Percentiles rank a stretch among this genome's conserved stretches.
phyloP scores from a whole-genome alignment of 2,888 invertebrate species.

The Meiosimyza platycephala region DNA sequence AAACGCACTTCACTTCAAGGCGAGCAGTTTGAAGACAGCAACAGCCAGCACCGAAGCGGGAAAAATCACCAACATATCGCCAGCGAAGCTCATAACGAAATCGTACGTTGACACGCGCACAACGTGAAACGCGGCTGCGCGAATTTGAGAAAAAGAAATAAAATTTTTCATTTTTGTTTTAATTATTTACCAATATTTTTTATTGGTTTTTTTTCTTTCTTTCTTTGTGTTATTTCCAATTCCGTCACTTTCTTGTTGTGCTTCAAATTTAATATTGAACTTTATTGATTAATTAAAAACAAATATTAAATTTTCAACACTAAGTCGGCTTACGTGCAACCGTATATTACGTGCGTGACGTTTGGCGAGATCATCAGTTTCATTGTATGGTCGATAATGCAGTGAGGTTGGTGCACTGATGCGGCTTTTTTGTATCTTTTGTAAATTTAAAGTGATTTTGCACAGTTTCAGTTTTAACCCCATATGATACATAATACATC shows the following conservation, averaged over 20 bases:
- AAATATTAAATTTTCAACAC: too few relatives aligned
- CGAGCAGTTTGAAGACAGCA: conserved; percentile 27
- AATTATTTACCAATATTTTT: not conserved
- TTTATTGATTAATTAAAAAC: too few relatives aligned
- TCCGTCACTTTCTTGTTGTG: too few relatives aligned
- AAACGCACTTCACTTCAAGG: conserved; percentile 27
- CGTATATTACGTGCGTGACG: too few relatives aligned
- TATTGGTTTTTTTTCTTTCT: not conserved
- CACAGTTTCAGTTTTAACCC: not conserved
- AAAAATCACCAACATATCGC: conserved; percentile 48
- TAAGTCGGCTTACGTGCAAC: too few relatives aligned
- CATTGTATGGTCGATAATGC: too few relatives aligned
- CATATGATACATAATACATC: not conserved
- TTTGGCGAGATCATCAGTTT: too few relatives aligned
- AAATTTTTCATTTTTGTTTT: not conserved
- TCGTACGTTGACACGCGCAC: conserved; percentile 58
- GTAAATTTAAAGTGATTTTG: conserved; percentile 5
- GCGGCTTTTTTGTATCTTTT: not conserved
- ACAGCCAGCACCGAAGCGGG: conserved; percentile 24
- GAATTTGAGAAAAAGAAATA: not conserved
- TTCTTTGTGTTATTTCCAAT: not conserved
- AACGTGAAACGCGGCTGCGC: not conserved
- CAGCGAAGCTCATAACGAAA: conserved; percentile 58
- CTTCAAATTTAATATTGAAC: too few relatives aligned
- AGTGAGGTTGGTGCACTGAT: too few relatives aligned